A percentile compares a stretch with the other conserved stretches of the same genome.
Conservation (phyloP, 2,888 invertebrate genomes). For the Barypeithes pellucidus region DNA sequence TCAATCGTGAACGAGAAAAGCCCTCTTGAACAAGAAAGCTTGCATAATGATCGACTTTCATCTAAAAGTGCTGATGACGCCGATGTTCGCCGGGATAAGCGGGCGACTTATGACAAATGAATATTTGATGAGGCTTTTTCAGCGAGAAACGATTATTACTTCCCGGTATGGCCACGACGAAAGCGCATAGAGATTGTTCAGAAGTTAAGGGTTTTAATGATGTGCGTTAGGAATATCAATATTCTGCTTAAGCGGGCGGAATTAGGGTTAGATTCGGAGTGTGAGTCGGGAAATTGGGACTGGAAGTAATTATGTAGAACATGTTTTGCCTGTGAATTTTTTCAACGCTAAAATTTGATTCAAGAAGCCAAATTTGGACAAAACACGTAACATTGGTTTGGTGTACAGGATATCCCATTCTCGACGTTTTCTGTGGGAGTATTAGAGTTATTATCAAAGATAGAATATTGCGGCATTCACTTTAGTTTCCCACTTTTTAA, state of each 20-base stretch:
- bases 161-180: slow-evolving; percentile 20
- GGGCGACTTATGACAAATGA: slow-evolving; percentile 50
- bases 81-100: slow-evolving; percentile 33
- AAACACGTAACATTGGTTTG: too few species aligned
- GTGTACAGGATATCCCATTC: too few species aligned
- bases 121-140: slow-evolving; percentile 50
- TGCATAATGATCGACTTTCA: slow-evolving; percentile 45
- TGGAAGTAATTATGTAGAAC: too few species aligned
- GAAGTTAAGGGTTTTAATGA: slow-evolving; percentile 31
- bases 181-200: slow-evolving; percentile 20
- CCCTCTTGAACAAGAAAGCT: slow-evolving; percentile 19
- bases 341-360: too few species aligned
- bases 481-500: too few species aligned
- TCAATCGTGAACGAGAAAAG: background rate
- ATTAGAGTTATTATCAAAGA: too few species aligned
- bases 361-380: too few species aligned
- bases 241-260: background rate
- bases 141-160: slow-evolving; percentile 39
- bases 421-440: too few species aligned
- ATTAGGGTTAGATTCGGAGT: slow-evolving; percentile 4
- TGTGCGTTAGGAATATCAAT: slow-evolving; percentile 27
- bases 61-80: slow-evolving; percentile 45
- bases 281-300: background rate
- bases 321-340: too few species aligned
- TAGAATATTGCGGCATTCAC: too few species aligned